These are phyloP conservation scores for Meloidogyne floridensis DNA, from an alignment of 1,140 invertebrate genomes.

Conservation along the genomic window DNA sequence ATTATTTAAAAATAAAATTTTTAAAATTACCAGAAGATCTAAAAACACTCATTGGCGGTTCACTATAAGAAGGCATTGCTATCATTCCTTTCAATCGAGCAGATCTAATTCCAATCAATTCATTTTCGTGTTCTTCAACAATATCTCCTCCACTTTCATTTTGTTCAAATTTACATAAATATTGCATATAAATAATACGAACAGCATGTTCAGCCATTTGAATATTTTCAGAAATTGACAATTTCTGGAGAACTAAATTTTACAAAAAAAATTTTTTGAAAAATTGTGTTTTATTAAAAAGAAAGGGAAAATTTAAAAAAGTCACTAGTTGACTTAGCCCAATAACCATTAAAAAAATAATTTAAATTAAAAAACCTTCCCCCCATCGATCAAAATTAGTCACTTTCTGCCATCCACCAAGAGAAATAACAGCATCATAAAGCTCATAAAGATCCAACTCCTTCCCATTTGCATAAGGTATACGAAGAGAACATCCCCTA, in stretches of 20 bases:
- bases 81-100: conserved; percentile 32
- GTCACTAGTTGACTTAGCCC: too few species aligned
- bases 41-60: conserved; percentile 46
- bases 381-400: conserved; percentile 54
- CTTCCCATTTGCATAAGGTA: conserved; percentile 49
- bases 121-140: conserved; percentile 57
- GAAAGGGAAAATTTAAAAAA: too few species aligned
- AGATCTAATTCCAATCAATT: conserved; percentile 46
- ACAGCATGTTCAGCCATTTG: conserved; percentile 52
- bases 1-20: too few species aligned
- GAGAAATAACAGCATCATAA: conserved; percentile 52
- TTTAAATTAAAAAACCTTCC: conserved; percentile 47
- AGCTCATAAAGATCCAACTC: conserved; percentile 52
- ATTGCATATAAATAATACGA: conserved; percentile 61
- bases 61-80: conserved; percentile 34
- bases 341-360: too few species aligned
- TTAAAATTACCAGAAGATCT: conserved; percentile 26
- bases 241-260: conserved; percentile 30
- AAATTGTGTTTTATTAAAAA: too few species aligned
- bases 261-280: conserved; percentile 17
- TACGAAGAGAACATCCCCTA: conserved; percentile 49
- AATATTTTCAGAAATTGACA: conserved; percentile 47
- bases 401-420: conserved; percentile 60
- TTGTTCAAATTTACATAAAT: conserved; percentile 60
- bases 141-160: conserved; percentile 51